Conservation (phyloP, 2,888 invertebrate genomes). For the Netelia fuscicornis region DNA sequence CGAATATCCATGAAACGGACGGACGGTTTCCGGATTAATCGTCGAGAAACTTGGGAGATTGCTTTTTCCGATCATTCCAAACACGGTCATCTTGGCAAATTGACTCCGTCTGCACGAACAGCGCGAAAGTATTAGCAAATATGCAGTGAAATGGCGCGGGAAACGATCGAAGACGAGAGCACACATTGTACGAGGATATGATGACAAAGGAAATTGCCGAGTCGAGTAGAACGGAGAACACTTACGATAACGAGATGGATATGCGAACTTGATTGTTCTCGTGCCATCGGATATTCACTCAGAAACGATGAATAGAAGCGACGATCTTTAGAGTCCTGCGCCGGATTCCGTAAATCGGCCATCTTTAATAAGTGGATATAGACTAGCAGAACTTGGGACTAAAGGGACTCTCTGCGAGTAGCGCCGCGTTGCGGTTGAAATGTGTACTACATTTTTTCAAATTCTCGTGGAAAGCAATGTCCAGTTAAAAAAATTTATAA, state of each 20-base stretch:
- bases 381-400: too few relatives aligned
- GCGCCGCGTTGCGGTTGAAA: background rate
- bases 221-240: slow-evolving; percentile 7
- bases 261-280: background rate
- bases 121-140: slow-evolving; percentile 26
- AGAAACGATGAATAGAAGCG: background rate
- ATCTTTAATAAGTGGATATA: background rate
- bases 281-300: background rate
- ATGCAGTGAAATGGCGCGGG: slow-evolving; percentile 10
- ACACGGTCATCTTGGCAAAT: background rate
- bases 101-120: background rate
- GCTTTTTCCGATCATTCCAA: background rate
- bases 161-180: slow-evolving; percentile 5
- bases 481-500: background rate
- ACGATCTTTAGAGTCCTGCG: background rate
- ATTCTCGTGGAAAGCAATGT: background rate
- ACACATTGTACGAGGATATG: background rate
- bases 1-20: slow-evolving; percentile 26
- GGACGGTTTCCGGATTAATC: slow-evolving; percentile 33
- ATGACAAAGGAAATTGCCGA: slow-evolving; percentile 24
- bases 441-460: background rate
- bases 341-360: background rate
- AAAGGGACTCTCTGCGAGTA: background rate
- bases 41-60: slow-evolving; percentile 22
- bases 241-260: slow-evolving; percentile 12